These are phyloP conservation scores for Lota lota DNA, from an alignment of 2,113 vertebrate species.

Conservation along the genomic window DNA sequence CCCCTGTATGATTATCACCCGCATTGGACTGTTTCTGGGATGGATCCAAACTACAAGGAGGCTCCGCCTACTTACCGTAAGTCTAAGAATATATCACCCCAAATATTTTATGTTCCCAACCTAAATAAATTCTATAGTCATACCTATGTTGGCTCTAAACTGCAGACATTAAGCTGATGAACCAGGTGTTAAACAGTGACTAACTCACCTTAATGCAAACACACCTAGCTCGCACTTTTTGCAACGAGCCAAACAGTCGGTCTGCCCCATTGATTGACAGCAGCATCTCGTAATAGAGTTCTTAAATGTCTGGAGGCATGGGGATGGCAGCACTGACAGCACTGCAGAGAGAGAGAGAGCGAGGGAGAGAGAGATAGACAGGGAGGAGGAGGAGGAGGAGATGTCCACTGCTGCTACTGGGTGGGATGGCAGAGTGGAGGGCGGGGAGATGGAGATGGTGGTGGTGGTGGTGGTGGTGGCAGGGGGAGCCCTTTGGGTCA, in stretches of 20 bases:
- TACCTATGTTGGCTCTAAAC: too few species aligned
- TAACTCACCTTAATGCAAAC: not conserved
- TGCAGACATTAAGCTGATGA: too few species aligned
- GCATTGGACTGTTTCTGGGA: constrained; percentile 99
- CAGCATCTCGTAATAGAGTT: constrained; percentile 67
- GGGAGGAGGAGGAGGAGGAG: constrained; percentile 45
- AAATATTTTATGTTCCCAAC: not conserved
- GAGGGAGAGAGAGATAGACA: constrained; percentile 7
- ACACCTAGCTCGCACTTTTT: constrained; percentile 50
- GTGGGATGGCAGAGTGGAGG: constrained; percentile 64
- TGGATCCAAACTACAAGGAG: constrained; percentile 95
- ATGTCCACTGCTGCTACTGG: constrained; percentile 68
- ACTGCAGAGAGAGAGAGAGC: constrained; percentile 45
- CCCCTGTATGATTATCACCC: constrained; percentile 97
- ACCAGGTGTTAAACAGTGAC: not conserved
- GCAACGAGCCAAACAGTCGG: constrained; percentile 38
- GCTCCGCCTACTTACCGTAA: constrained; percentile 98
- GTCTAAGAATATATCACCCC: constrained; percentile 60
- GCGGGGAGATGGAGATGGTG: constrained; percentile 58
- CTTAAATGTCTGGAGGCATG: constrained; percentile 53
- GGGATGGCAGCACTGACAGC: constrained; percentile 31
- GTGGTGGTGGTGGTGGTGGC: constrained; percentile 58
- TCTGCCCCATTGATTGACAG: constrained; percentile 63
- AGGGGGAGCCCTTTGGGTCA: constrained; percentile 75
- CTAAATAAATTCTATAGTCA: too few species aligned